A percentile compares a stretch with the other conserved stretches of the same genome.
These are phyloP conservation scores for Sinocyclocheilus anshuiensis DNA, from an alignment of 2,113 vertebrate genomes.

Conservation along the genomic window DNA sequence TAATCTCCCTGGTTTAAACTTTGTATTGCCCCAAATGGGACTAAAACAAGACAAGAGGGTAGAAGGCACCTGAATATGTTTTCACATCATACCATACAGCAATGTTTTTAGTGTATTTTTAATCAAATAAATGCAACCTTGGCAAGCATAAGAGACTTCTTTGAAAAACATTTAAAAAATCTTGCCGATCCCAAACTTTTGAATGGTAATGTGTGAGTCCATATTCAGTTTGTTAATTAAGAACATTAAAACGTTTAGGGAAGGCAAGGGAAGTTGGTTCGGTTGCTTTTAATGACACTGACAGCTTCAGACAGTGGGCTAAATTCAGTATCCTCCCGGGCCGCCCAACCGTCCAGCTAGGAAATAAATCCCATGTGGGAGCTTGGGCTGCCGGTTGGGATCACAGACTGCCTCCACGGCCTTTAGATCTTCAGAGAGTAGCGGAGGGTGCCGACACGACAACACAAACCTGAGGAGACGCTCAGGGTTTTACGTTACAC, in stretches of 20 bases:
- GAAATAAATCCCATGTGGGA: constrained; percentile 81
- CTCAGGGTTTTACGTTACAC: constrained; percentile 74
- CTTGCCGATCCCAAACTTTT: neutral
- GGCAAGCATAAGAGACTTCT: neutral
- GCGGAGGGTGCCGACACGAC: constrained; percentile 76
- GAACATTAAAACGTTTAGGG: constrained; percentile 69
- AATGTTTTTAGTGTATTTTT: no score
- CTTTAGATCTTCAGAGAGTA: constrained; percentile 74
- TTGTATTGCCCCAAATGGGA: no score
- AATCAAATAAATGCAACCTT: neutral
- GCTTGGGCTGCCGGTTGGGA: constrained; percentile 71
- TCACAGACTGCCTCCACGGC: constrained; percentile 79
- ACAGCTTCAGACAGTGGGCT: constrained; percentile 79
- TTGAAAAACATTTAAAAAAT: neutral
- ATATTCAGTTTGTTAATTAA: neutral
- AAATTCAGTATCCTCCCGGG: constrained; percentile 78
- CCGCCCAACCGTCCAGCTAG: constrained; percentile 75
- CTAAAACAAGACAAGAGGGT: no score
- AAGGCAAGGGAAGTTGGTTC: constrained; percentile 67
- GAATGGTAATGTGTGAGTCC: neutral
- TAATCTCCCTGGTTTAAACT: no score
- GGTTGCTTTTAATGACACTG: constrained; percentile 75
- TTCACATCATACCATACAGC: no score
- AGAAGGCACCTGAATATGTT: no score
- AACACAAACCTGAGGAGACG: constrained; percentile 63